A percentile compares a stretch with the other conserved stretches of the same genome.
phyloP scores from a whole-genome alignment of 2,113 vertebrate species.

The Mormyrus iriodes region DNA sequence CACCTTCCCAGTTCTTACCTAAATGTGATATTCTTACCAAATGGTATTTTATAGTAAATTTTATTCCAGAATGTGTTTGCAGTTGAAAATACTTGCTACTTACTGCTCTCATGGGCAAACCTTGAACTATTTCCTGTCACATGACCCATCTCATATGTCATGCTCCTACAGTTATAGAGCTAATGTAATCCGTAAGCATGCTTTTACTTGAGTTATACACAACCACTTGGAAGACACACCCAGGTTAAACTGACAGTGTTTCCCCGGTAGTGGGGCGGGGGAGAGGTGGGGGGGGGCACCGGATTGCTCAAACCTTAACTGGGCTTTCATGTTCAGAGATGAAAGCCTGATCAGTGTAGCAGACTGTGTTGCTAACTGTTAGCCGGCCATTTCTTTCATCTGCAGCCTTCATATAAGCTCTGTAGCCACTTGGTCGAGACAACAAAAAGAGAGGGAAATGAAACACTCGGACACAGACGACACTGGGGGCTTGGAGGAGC shows the following conservation, averaged over 20 bases:
- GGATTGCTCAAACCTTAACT: conserved; percentile 33
- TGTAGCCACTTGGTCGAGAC: conserved; percentile 53
- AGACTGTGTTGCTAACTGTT: conserved; percentile 44
- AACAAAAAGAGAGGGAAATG: conserved; percentile 38
- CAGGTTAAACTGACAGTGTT: background rate
- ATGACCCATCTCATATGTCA: background rate
- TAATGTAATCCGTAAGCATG: background rate
- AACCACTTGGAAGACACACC: background rate
- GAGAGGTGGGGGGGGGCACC: no score
- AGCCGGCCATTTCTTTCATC: conserved; percentile 56
- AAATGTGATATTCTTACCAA: background rate
- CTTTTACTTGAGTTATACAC: background rate
- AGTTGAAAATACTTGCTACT: background rate
- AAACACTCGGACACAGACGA: conserved; percentile 51
- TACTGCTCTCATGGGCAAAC: background rate
- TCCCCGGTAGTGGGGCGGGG: background rate
- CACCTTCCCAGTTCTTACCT: background rate
- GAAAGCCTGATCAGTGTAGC: conserved; percentile 40
- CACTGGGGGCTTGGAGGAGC: conserved; percentile 46
- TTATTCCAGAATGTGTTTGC: background rate
- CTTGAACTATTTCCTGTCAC: background rate
- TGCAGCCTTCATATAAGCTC: conserved; percentile 44
- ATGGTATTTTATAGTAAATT: background rate
- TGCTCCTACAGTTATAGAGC: background rate
- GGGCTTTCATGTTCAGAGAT: conserved; percentile 39